Base-by-base conservation (phyloP, 2,113 vertebrate genomes). In the Laticauda laticaudata region DNA sequence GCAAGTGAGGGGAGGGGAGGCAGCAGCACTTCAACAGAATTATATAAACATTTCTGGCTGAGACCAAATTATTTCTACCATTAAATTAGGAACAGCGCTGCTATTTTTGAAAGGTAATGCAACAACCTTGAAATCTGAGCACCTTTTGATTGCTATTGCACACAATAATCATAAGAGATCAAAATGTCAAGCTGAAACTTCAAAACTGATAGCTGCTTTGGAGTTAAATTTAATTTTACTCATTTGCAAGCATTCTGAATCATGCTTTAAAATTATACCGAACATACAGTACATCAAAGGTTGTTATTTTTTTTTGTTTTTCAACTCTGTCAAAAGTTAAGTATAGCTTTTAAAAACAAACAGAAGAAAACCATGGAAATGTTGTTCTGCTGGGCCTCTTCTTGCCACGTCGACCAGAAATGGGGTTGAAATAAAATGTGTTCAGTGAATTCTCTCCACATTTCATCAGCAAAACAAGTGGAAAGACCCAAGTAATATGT, bases 381-480 rank as follows among this genome's bases (percentile, higher is more conserved):
- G 93, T 85, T 15, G 91, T 55, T 93, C 53, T 92, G 93, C 93
- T 9, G 55, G 59, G 24, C 61, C 43, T 81, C 57, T 93, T 51
- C 86, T 90, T 94, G 94, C 94, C 96, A 86, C 92, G 88, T 94
- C 94, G 94, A 86, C 45, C 95, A 18, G 0, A 95, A 45, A 54
- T 94, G 87, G 90, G 61, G 91, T 94, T 43, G 0, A 92, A 95
- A 92, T 90, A 94, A 95, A 94, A 96, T 95, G 18, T 94, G 93
- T 94, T 93, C 91, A 94, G 96, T 95, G 97, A 97, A 97, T 97
- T 88, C 87, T 97, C 97, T 94, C 95, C 93, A 93, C 91, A 95
- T 97, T 97, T 97, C 96, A 96, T 89, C 95, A 94, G 93, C 90
- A 96, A 96, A 97, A 94, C 92, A 96, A 96, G 95, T 95, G 92